Percentiles rank a stretch among this genome's conserved stretches.
phyloP scores from a whole-genome alignment of 2,113 vertebrate genomes.

The Pimephales promelas region DNA sequence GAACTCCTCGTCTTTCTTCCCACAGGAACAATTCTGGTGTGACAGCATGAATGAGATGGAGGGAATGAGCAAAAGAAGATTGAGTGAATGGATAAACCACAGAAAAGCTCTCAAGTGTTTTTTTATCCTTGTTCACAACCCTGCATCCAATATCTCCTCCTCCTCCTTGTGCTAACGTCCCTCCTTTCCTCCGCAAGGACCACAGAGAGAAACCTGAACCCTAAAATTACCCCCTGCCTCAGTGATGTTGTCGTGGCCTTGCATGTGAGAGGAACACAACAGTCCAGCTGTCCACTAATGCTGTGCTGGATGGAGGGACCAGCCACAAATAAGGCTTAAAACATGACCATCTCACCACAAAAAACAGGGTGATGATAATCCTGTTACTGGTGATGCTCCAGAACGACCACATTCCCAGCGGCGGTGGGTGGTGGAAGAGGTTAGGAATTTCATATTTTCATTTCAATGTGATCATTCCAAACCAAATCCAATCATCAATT shows the following conservation, averaged over 20 bases:
- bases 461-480: neutral
- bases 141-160: constrained; percentile 60
- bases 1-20: constrained; percentile 57
- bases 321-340: constrained; percentile 35
- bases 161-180: constrained; percentile 24
- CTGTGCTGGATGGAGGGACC: constrained; percentile 2
- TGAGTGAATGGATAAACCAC: constrained; percentile 61
- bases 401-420: constrained; percentile 44
- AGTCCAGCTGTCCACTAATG: constrained; percentile 48
- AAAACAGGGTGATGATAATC: constrained; percentile 44
- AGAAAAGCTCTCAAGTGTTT: constrained; percentile 64
- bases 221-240: constrained; percentile 67
- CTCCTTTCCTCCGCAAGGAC: constrained; percentile 66
- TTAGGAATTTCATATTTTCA: constrained; percentile 4
- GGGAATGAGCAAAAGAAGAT: constrained; percentile 33
- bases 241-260: constrained; percentile 5
- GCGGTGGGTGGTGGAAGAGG: neutral
- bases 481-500: neutral
- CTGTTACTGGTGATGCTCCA: constrained; percentile 28
- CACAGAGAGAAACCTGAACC: constrained; percentile 75
- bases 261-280: constrained; percentile 24
- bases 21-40: constrained; percentile 8
- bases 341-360: constrained; percentile 50
- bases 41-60: neutral
- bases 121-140: constrained; percentile 65